A percentile compares a stretch with the other conserved stretches of the same genome.
Conservation (phyloP, 2,888 invertebrate species). For the Hyalella azteca region DNA sequence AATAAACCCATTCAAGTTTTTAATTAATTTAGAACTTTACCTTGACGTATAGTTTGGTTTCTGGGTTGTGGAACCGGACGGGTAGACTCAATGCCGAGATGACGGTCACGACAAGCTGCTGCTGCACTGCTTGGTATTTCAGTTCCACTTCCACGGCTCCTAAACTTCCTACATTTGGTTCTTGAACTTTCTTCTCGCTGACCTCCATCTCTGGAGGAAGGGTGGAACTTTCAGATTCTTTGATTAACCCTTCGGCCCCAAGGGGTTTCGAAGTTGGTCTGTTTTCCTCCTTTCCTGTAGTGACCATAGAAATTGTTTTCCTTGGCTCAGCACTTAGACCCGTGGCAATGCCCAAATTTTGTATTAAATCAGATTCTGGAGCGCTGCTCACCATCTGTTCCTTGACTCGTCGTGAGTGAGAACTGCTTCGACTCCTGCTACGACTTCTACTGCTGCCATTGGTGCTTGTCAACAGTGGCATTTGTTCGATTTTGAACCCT, state of each 20-base stretch:
- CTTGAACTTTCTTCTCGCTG: neutral
- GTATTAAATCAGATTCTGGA: constrained; percentile 13
- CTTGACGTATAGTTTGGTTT: constrained; percentile 25
- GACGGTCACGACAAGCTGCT: constrained; percentile 22
- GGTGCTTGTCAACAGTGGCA: neutral
- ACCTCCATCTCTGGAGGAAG: too few species aligned
- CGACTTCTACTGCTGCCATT: neutral
- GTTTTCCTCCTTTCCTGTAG: neutral
- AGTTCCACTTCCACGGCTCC: constrained; percentile 6
- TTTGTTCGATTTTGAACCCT: neutral
- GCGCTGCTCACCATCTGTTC: neutral
- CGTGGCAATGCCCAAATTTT: neutral
- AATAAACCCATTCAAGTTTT: too few species aligned
- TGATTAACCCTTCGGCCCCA: too few species aligned
- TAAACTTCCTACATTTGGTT: neutral
- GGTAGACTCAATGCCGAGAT: neutral
- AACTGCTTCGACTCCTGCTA: neutral
- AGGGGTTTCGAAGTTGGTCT: neutral
- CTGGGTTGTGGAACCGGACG: neutral
- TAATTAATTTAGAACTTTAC: neutral
- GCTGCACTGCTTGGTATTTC: constrained; percentile 23
- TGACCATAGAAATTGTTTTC: neutral
- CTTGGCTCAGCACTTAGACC: neutral
- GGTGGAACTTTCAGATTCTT: too few species aligned
- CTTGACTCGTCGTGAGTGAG: neutral